Base-by-base conservation (phyloP, 1,140 invertebrate species). In the Drosophila gunungcola region DNA sequence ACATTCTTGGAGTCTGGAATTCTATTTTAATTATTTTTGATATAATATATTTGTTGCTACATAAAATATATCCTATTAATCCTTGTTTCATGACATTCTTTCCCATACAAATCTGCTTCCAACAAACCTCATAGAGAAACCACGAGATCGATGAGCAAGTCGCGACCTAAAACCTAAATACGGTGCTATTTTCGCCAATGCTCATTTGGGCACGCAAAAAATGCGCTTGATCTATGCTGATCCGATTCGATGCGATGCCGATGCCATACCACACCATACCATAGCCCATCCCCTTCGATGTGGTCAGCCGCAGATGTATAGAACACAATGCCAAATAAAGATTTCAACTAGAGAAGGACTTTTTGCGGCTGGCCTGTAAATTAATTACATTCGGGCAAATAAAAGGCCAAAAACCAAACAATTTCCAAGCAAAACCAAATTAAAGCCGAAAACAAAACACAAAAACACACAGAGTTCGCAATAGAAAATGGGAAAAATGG, bases 331-430 rank as follows among this genome's bases (percentile, higher is more conserved):
- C 51, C 57, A 80, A 74, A 70, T 54, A 73, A 54, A 85, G 81
- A 83, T 56, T 43, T 43, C 38, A 34, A 72, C 32, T 32, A 13
- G 42, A 45, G 52, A 74, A 64, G 70, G 72, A 74, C 72, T 74
- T 63, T 73, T 51, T 74, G 52, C 34, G 52, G 48, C 70, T 88
- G 57, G 70, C 80, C 62, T 62, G 67, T 78, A 82, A 88, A 86
- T 88, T 86, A 86, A 86, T 86, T 86, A 69, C 83, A 55, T 29
- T 27, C 42, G 39, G 45, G 53, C 67, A 56, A 80, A 57, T 54
- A 58, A 69, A 80, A 67, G 34, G 45, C 55, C 55, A 51, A 34
- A 73, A 65, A 32, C 29, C 45, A 74, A 85, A 80, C 53, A 68
- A 77, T 64, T 62, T 54, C 58, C 58, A 74, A 63, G 53, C 70